phyloP scores from a whole-genome alignment of 2,113 vertebrate species.

The Dendropsophus ebraccatus region DNA sequence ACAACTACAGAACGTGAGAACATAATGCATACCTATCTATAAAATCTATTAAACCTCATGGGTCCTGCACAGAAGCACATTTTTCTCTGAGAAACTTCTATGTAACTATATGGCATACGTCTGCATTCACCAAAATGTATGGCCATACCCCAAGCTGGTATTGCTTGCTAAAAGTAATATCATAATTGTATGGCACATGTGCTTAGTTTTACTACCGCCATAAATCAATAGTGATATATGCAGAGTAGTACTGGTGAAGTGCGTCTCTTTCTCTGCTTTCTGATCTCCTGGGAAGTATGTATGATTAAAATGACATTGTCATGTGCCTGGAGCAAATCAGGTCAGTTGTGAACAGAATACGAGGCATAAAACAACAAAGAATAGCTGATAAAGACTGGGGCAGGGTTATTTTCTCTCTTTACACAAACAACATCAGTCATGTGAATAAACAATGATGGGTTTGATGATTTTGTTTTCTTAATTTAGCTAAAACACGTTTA shows the following conservation, averaged over 20 bases:
- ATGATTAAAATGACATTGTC: slow-evolving; percentile 42
- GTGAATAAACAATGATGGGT: background rate
- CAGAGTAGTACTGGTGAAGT: background rate
- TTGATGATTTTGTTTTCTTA: background rate
- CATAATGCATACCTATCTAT: too few species aligned
- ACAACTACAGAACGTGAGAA: too few species aligned
- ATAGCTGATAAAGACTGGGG: background rate
- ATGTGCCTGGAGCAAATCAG: slow-evolving; percentile 24
- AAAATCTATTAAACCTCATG: too few species aligned
- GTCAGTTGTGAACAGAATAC: slow-evolving; percentile 24
- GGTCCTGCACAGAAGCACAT: too few species aligned
- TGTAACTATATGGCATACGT: too few species aligned
- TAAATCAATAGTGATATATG: background rate
- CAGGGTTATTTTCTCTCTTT: background rate
- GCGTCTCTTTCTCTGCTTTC: background rate
- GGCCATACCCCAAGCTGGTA: too few species aligned
- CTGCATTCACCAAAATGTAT: too few species aligned
- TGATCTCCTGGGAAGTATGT: slow-evolving; percentile 34
- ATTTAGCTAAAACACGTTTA: background rate
- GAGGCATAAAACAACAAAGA: slow-evolving; percentile 12
- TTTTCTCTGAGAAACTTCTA: too few species aligned
- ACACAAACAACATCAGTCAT: background rate
- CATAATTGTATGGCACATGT: background rate
- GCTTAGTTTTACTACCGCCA: slow-evolving; percentile 3
- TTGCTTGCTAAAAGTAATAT: background rate